These are phyloP conservation scores for Spea multiplicata DNA, from an alignment of 2,113 vertebrate species.

Conservation along the genomic window DNA sequence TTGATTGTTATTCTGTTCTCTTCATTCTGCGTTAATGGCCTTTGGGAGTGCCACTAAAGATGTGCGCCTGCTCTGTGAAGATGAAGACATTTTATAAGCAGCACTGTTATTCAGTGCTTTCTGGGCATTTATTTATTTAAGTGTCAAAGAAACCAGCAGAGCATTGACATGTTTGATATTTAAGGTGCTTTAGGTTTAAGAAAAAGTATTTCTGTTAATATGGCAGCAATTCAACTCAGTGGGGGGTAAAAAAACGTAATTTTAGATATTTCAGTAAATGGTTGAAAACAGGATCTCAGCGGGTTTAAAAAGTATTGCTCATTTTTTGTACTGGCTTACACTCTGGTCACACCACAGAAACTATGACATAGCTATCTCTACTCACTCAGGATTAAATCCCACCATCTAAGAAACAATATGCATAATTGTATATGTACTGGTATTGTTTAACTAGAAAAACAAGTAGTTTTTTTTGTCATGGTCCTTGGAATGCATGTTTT, in stretches of 20 bases:
- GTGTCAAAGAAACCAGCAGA: not conserved
- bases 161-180: not conserved
- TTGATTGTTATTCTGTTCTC: not conserved
- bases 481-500: too few species aligned
- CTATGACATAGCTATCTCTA: not conserved
- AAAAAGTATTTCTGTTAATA: not conserved
- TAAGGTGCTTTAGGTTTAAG: not conserved
- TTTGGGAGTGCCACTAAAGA: not conserved
- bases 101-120: not conserved
- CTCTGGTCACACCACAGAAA: not conserved
- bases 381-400: not conserved
- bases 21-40: not conserved
- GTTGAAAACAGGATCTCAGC: not conserved
- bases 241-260: not conserved
- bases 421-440: slow-evolving; percentile 12
- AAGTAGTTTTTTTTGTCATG: too few species aligned
- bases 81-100: not conserved
- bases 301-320: not conserved
- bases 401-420: not conserved
- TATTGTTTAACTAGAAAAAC: not conserved
- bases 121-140: not conserved
- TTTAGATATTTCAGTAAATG: not conserved
- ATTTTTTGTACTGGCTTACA: not conserved
- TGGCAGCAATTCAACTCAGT: not conserved
- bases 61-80: not conserved